A percentile compares a stretch with the other conserved stretches of the same genome.
Conservation (phyloP, 1,140 invertebrate genomes). For the Neodiprion virginianus region DNA sequence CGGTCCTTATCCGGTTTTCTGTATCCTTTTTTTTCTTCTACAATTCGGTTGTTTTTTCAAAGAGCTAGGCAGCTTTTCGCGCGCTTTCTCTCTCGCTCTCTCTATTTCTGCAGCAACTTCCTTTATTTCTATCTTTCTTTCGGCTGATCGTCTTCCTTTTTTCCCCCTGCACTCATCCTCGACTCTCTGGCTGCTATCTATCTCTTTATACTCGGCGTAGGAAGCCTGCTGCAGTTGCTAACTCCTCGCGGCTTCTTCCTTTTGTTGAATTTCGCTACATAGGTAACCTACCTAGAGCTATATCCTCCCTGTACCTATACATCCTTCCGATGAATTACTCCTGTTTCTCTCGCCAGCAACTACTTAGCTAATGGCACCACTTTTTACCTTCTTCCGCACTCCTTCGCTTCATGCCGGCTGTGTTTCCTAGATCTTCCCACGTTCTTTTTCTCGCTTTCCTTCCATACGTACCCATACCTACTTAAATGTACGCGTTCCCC, state of each 20-base stretch:
- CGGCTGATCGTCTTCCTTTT: neutral
- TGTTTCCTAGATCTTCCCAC: conserved; percentile 29
- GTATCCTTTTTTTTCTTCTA: neutral
- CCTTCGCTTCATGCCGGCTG: neutral
- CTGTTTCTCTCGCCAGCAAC: conserved; percentile 8
- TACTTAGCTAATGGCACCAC: conserved; percentile 22
- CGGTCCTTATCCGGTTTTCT: neutral
- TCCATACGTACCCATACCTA: neutral
- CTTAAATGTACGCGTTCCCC: neutral
- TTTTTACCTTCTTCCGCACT: conserved; percentile 15
- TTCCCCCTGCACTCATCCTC: neutral
- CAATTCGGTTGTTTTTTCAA: neutral
- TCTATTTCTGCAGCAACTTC: neutral
- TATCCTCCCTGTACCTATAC: no score
- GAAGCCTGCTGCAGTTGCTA: neutral
- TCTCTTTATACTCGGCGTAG: conserved; percentile 1
- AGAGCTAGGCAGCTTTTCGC: neutral
- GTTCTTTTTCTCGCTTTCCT: conserved; percentile 11
- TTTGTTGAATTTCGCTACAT: neutral
- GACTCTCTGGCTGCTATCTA: conserved; percentile 10
- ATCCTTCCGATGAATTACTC: conserved; percentile 20
- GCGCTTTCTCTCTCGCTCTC: conserved; percentile 9
- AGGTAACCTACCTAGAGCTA: neutral
- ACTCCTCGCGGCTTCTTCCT: neutral
- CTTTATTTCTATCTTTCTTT: neutral